Base-by-base conservation (phyloP, 2,797 vertebrate genomes). In the Macrochelys suwanniensis region DNA sequence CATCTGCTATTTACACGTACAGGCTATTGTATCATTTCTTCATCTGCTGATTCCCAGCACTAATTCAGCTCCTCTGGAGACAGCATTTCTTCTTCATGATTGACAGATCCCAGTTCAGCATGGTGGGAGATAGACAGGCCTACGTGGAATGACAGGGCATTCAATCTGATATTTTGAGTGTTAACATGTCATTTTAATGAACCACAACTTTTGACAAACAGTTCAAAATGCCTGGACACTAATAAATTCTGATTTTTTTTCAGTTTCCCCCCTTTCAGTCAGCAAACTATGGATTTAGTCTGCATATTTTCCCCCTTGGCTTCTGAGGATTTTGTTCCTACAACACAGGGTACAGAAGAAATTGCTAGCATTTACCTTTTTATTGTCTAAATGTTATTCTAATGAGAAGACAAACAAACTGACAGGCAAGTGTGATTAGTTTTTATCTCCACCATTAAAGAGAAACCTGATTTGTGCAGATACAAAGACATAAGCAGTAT, bases 361-460 rank as follows among this genome's bases (percentile, higher is more conserved):
- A 92, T 92, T 90, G 61, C 77, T 87, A 21, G 11, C 11, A 90
- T n/a, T 65, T 89, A 90, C 37, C 28, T 88, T 93, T 80, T 90
- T 51, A 6, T 93, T 45, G 23, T 91, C 57, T 91, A 89, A 13
- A 87, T 94, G 94, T 82, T 82, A 85, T 78, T 95, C 78, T 88
- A 86, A 37, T 12, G 68, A 16, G 51, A 51, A 78, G 91, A 89
- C 25, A 80, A 94, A 79, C 7, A 88, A 47, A 81, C 13, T 71
- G 88, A 59, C 31, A 89, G 78, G 84, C 12, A 16, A 59, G 4
- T 82, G 85, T 56, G 57, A 82, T 91, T 80, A 68, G 68, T 61
- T 37, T 81, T 88, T 56, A 74, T 89, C 76, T 82, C 82, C 89
- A 6, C 53, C 5, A 4, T 79, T 74, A 42, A 68, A 4, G 25